Percentiles rank a stretch among this genome's conserved stretches.
phyloP scores from a whole-genome alignment of 2,888 invertebrate species.

The Itoplectis maculator region DNA sequence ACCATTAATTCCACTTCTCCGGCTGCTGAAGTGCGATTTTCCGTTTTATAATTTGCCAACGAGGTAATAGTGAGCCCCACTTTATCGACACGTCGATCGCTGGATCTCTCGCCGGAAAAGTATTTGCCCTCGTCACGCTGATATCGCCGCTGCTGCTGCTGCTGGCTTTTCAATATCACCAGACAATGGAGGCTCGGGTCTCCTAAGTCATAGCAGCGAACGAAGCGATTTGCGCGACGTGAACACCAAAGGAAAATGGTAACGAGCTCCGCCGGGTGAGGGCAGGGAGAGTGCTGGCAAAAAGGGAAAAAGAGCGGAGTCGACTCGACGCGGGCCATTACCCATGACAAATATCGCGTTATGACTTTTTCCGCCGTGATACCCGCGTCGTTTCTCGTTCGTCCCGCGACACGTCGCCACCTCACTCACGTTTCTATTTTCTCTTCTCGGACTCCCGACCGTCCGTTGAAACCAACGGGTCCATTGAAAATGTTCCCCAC shows the following conservation, averaged over 20 bases:
- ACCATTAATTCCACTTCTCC: no score
- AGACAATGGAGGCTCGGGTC: constrained; percentile 28
- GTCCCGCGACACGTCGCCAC: neutral
- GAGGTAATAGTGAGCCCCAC: constrained; percentile 7
- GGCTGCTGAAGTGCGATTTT: neutral
- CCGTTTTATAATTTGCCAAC: constrained; percentile 11
- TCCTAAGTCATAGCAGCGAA: constrained; percentile 66
- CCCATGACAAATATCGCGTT: constrained; percentile 74
- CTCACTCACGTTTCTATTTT: neutral
- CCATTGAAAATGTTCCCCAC: constrained; percentile 28
- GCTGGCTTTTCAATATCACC: constrained; percentile 34
- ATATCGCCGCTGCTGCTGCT: neutral
- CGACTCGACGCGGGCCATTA: constrained; percentile 74
- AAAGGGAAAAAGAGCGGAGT: constrained; percentile 64
- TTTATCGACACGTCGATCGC: neutral
- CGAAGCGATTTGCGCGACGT: constrained; percentile 72
- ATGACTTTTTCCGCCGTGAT: constrained; percentile 63
- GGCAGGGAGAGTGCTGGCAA: constrained; percentile 39
- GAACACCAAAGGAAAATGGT: constrained; percentile 73
- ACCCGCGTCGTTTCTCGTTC: neutral
- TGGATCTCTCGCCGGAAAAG: neutral
- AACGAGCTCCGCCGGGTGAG: constrained; percentile 74
- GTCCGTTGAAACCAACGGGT: constrained; percentile 18
- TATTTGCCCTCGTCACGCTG: neutral
- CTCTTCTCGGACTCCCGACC: neutral